phyloP scores from a whole-genome alignment of 2,888 invertebrate genomes.

The Melanargia galathea region DNA sequence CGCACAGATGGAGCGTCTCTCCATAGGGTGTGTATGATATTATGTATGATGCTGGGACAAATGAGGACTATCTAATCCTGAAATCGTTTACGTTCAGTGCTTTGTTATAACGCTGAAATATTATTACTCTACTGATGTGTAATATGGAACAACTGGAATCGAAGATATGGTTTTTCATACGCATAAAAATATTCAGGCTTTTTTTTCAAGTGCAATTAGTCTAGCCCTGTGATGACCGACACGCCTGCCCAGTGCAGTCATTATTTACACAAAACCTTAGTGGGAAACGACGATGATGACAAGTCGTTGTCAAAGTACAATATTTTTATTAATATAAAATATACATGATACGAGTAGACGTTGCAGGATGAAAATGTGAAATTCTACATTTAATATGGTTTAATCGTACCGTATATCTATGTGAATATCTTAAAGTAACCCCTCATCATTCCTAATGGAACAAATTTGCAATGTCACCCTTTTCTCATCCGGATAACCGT shows the following conservation, averaged over 20 bases:
- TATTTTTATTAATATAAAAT: too few species aligned
- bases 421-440: neutral
- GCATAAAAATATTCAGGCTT: too few species aligned
- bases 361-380: neutral
- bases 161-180: too few species aligned
- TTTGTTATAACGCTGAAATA: neutral
- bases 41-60: neutral
- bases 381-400: neutral
- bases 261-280: too few species aligned
- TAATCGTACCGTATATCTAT: neutral
- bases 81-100: neutral
- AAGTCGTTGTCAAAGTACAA: too few species aligned
- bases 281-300: too few species aligned
- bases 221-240: too few species aligned
- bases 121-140: too few species aligned
- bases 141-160: too few species aligned
- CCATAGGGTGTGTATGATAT: neutral
- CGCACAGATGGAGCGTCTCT: conserved; percentile 28
- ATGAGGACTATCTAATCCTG: neutral
- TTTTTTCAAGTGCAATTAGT: too few species aligned
- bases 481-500: conserved; percentile 58
- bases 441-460: conserved; percentile 25
- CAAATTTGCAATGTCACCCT: conserved; percentile 39
- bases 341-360: too few species aligned
- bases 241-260: too few species aligned